phyloP scores from a whole-genome alignment of 2,113 vertebrate species.

The Raja brachyura region DNA sequence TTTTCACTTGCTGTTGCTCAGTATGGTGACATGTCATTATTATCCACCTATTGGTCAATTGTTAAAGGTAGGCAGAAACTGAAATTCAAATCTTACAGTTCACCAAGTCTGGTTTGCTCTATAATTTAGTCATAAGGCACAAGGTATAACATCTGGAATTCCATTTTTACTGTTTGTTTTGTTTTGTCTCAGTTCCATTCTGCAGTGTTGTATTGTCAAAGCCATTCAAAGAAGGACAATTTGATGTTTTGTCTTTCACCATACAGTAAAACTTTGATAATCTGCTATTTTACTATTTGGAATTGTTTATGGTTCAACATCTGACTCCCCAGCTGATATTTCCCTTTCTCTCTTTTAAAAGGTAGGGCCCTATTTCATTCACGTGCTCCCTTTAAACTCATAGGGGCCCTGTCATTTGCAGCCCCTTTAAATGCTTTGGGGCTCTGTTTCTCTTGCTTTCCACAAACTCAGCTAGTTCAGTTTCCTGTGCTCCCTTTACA shows the following conservation, averaged over 20 bases:
- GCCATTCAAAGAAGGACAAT: neutral
- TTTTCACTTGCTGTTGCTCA: neutral
- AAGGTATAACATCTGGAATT: neutral
- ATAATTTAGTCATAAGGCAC: neutral
- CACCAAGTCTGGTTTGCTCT: neutral
- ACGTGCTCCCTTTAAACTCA: too few species aligned
- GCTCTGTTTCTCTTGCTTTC: too few species aligned
- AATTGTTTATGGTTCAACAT: too few species aligned
- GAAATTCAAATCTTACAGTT: constrained; percentile 10
- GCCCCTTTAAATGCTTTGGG: too few species aligned
- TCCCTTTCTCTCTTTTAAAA: too few species aligned
- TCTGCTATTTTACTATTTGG: too few species aligned
- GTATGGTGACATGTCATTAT: neutral
- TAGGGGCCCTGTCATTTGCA: too few species aligned
- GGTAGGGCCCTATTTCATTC: too few species aligned
- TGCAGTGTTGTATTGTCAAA: neutral
- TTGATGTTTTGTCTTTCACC: neutral
- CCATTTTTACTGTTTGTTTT: neutral
- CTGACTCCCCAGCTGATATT: too few species aligned
- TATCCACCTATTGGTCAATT: neutral
- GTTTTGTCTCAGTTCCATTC: neutral
- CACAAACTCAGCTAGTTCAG: too few species aligned
- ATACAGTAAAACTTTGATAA: neutral
- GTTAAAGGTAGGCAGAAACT: neutral
- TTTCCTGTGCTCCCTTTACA: too few species aligned